Evolutionary conservation across 30 jellyfish, hydroid and myxozoan genomes (phyloP).

Genomic region (Hydra vulgaris): DNA sequence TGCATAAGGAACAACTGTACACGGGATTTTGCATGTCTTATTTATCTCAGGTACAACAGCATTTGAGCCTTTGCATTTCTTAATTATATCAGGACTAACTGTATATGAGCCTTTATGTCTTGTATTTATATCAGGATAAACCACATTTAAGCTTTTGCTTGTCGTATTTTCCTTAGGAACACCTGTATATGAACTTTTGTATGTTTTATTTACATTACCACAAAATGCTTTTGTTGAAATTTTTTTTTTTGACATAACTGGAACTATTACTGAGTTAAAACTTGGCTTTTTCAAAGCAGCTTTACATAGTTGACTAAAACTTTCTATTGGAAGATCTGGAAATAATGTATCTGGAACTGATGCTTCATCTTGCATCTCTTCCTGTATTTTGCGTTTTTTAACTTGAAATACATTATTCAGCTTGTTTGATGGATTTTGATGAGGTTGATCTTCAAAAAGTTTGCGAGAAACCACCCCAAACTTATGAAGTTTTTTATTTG

Average conservation of each 20-base stretch:
- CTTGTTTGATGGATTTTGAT: not conserved
- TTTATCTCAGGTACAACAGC: no score
- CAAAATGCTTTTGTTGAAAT: not conserved
- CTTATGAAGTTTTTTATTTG: not conserved
- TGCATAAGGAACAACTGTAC: no score
- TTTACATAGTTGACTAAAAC: not conserved
- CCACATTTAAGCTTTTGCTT: no score
- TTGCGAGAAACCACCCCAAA: not conserved
- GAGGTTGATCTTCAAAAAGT: not conserved
- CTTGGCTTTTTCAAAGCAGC: not conserved
- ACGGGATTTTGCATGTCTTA: no score
- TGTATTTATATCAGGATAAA: no score
- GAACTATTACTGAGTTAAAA: not conserved
- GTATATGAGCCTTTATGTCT: no score
- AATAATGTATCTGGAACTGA: not conserved
- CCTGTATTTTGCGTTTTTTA: not conserved
- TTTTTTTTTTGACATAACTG: not conserved
- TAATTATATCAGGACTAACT: no score
- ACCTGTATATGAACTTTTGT: not conserved
- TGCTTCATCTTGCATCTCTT: not conserved
- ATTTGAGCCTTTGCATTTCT: no score
- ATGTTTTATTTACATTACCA: not conserved
- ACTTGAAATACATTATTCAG: not conserved
- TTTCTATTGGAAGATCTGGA: not conserved
- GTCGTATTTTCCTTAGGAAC: not conserved